Percentiles rank a stretch among this genome's conserved stretches.
Conservation (phyloP, 1,140 invertebrate species). For the Diuraphis noxia region DNA sequence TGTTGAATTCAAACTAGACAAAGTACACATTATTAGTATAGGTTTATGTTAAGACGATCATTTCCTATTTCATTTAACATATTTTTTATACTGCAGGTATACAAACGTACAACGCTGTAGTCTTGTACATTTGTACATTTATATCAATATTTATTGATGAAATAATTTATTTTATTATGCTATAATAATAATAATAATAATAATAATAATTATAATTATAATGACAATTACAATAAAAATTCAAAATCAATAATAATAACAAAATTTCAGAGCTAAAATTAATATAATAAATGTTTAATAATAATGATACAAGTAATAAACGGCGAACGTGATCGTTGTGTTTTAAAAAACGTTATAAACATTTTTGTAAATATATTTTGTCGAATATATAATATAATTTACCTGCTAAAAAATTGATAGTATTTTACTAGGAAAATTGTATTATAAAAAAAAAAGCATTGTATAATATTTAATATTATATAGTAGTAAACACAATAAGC, state of each 20-base stretch:
- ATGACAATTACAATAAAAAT: slow-evolving; percentile 29
- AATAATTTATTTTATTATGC: slow-evolving; percentile 21
- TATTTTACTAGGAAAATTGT: not conserved
- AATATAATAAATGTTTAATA: slow-evolving; percentile 45
- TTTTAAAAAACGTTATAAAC: not conserved
- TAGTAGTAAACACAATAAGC: slow-evolving; percentile 45
- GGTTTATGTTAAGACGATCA: not conserved
- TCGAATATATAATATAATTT: not conserved
- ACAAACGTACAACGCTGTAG: not conserved
- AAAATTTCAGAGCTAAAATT: slow-evolving; percentile 44
- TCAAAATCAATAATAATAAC: slow-evolving; percentile 47
- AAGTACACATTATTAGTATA: not conserved
- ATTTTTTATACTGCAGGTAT: not conserved
- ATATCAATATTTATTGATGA: not conserved
- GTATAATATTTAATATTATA: slow-evolving; percentile 5
- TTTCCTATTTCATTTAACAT: not conserved
- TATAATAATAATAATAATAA: slow-evolving; percentile 39
- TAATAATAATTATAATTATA: slow-evolving; percentile 15
- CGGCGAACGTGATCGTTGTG: not conserved
- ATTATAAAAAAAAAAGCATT: slow-evolving; percentile 17
- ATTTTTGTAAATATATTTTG: not conserved
- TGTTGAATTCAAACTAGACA: not conserved
- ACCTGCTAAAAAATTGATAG: not conserved
- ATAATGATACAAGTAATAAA: not conserved
- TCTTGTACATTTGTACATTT: not conserved